Evolutionary conservation across 2,113 vertebrate genomes (phyloP), one percentile per base, ranked within the genome.

Genomic region (Corythaeola cristata): DNA sequence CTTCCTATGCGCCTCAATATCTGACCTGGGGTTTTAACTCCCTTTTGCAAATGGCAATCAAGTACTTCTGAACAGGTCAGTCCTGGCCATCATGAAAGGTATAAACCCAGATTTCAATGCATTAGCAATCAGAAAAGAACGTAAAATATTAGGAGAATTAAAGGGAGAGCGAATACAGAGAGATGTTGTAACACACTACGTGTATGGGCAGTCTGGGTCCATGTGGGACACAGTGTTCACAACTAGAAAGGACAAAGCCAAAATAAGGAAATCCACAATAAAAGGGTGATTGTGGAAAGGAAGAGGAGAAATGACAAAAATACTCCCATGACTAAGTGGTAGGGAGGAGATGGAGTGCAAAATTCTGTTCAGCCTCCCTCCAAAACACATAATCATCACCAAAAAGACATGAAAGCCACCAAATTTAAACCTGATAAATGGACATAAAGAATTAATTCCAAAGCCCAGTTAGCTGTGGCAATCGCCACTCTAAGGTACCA

Each of bases 221-320:
- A 9, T 1, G 1, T n/a, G 56, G 80, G 35, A 73, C 11, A 10
- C 6, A 1, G 1, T 41, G 39, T 15, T n/a, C 53, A 47, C n/a
- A 55, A 7, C 49, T 10, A 50, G 44, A 44, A 41, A 77, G 33
- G 39, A n/a, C 15, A 90, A 68, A 77, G 39, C 6, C 55, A 73
- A 60, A 81, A 53, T 39, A 85, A 68, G 44, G 33, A 63, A 84
- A 58, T 26, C 9, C 49, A 88, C 39, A 69, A 37, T 23, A 41
- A 69, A 74, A 74, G 26, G 33, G 13, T 56, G 55, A 73, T 20
- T 30, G 49, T 5, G 27, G 67, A 83, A 91, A 90, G 0, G 1
- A 53, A 90, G 64, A 85, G 15, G 7, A 67, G 44, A 55, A 71
- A 88, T 8, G 0, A 90, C 6, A 44, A 50, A 79, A 68, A 27